A percentile compares a stretch with the other conserved stretches of the same genome.
phyloP scores from a whole-genome alignment of 2,888 invertebrate species.

The Epinotia bilunana region DNA sequence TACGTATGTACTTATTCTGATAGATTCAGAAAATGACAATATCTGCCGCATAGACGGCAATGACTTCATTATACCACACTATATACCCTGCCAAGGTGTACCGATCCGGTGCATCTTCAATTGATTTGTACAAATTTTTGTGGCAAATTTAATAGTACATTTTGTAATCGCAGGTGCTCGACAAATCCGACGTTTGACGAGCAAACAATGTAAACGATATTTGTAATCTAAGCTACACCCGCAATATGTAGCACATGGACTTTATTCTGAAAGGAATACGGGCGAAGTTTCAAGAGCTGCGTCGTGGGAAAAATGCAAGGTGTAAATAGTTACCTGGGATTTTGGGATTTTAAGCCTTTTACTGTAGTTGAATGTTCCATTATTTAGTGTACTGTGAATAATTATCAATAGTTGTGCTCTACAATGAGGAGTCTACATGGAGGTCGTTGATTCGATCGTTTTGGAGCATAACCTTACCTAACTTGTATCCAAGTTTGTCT shows the following conservation, averaged over 20 bases:
- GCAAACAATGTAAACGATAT: slow-evolving; percentile 35
- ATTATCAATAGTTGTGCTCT: too few species aligned
- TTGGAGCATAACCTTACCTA: neutral
- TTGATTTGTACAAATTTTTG: slow-evolving; percentile 23
- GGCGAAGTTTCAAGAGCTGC: neutral
- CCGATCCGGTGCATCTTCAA: slow-evolving; percentile 15
- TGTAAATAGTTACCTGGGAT: slow-evolving; percentile 14
- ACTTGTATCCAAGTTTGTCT: too few species aligned
- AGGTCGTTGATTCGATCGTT: neutral
- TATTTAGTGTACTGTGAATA: slow-evolving; percentile 15
- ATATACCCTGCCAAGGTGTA: neutral
- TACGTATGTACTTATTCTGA: too few species aligned
- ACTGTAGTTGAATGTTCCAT: slow-evolving; percentile 20
- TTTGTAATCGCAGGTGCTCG: slow-evolving; percentile 21
- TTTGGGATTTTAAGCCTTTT: slow-evolving; percentile 21
- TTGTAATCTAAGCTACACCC: slow-evolving; percentile 32
- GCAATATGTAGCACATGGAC: slow-evolving; percentile 7
- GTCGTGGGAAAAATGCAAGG: slow-evolving; percentile 23
- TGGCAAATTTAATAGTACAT: neutral
- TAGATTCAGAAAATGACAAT: too few species aligned
- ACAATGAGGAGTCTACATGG: neutral
- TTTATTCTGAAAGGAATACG: neutral
- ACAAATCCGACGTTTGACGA: slow-evolving; percentile 26
- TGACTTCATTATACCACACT: too few species aligned
- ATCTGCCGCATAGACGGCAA: too few species aligned